Evolutionary conservation across 92 coral and sea anemone genomes (phyloP), one percentile per base, ranked within the genome.

Genomic region (Epizoanthus fatuus): DNA sequence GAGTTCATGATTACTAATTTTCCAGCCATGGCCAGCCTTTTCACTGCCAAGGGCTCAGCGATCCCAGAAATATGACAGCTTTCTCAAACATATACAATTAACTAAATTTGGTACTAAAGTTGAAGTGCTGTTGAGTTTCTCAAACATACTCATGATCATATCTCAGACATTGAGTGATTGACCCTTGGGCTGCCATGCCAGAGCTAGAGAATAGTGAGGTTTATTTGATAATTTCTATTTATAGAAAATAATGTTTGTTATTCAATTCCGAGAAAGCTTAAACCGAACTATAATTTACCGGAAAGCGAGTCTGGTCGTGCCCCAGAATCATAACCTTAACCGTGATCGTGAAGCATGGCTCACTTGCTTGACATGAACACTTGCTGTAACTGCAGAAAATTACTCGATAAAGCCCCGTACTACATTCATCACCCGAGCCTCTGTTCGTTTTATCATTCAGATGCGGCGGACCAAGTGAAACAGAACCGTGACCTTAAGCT

Each of bases 361-460:
- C 81, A 76, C 55, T 39, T 76, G 32, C 25, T 76, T 0, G 40
- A 76, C 68, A 47, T 10, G 29, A 68, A 76, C 39, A 76, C 38
- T 6, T 76, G 81, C 47, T 39, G 69, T 42, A 76, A 76, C 38
- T 76, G 81, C 81, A 58, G n/a, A 11, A 59, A 58, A 13, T n/a
- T 5, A 0, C 69, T 17, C 37, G 22, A 25, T 51, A 19, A 59
- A 25, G 5, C 11, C 0, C 63, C 45, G 3, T n/a, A 59, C 39
- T 76, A 58, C 39, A 76, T 76, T 16, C 81, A 76, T 29, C 81
- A 76, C 22, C 81, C 81, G 0, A 3, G 3, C 39, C 81, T 76
- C 12, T 76, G 81, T 12, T 59, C 69, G n/a, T 58, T 39, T n/a
- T 76, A 76, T 40, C 81, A 76, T 35, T 52, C 81, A 40, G 81